Base-by-base conservation (phyloP, 2,113 vertebrate species). In the Syngnathus floridae region DNA sequence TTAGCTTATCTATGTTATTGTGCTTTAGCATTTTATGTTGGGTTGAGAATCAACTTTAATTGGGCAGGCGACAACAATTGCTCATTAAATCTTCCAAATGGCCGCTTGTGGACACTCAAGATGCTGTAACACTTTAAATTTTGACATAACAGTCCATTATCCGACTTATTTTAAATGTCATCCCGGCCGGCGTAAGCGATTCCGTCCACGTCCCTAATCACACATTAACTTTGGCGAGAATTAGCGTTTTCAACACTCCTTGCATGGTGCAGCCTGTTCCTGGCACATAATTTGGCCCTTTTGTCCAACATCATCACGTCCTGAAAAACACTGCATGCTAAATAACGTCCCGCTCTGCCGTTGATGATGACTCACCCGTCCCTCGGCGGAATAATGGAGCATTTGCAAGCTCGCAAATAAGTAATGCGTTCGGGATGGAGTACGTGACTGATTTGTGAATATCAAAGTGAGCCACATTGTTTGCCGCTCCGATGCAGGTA, bases 401-500 rank as follows among this genome's bases (percentile, higher is more conserved):
- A 76, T 75, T 79, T 48, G 46, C 17, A 48, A 69, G 65, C 71
- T 13, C 73, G 61, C 72, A 52, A 73, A 78, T 71, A 67, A 70
- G 37, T n/a, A 19, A 48, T 51, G 67, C 46, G 40, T 36, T 55
- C 55, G 48, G 26, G 35, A 78, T 35, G 64, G 59, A 31, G 63
- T 65, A 43, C 2, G 9, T 52, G 65, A 76, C 11, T 71, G 45
- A 66, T 72, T 68, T 62, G 0, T 61, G 17, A 68, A 22, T 36
- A 64, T 9, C 1, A 48, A 19, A 19, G 26, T 9, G n/a, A 35
- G 26, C 8, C n/a, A 60, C 37, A 21, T 22, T 60, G 36, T 40
- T 59, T 37, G 71, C 77, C 78, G 79, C 63, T 1, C n/a, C 19
- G 19, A 12, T 11, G 19, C 68, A 65, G 77, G 88, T 89, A 90